Evolutionary conservation across 2,113 vertebrate species (phyloP).

Genomic region (Sturnira hondurensis): DNA sequence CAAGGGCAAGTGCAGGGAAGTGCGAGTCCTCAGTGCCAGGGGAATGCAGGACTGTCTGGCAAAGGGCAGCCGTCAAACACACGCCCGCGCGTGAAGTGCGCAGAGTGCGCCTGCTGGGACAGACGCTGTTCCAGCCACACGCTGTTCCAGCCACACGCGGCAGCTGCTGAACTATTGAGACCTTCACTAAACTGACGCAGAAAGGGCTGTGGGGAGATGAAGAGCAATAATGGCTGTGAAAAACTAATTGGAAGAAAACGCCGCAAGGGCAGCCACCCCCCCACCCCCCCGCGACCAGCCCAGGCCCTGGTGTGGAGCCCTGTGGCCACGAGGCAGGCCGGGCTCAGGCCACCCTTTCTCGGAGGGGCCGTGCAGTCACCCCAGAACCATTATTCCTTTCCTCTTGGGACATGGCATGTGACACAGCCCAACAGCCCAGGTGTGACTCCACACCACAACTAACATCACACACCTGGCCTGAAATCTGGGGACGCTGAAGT

Average conservation of each 20-base stretch:
- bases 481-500: neutral
- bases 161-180: neutral
- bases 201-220: neutral
- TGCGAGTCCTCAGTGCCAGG: neutral
- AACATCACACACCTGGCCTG: neutral
- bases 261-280: neutral
- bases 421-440: neutral
- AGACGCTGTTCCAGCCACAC: neutral
- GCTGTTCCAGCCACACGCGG: neutral
- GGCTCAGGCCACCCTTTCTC: neutral
- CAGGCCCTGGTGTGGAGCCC: neutral
- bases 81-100: neutral
- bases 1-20: neutral
- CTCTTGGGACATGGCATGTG: neutral
- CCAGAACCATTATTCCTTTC: neutral
- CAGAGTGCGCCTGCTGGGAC: too few species aligned
- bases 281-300: neutral
- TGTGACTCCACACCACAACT: neutral
- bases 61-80: neutral
- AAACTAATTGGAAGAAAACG: neutral
- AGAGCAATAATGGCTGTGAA: neutral
- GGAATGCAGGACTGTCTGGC: neutral
- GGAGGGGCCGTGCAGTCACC: neutral
- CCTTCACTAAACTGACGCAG: neutral
- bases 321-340: too few species aligned